These are phyloP conservation scores for Mamestra brassicae DNA, from an alignment of 2,888 invertebrate genomes.

Conservation along the genomic window DNA sequence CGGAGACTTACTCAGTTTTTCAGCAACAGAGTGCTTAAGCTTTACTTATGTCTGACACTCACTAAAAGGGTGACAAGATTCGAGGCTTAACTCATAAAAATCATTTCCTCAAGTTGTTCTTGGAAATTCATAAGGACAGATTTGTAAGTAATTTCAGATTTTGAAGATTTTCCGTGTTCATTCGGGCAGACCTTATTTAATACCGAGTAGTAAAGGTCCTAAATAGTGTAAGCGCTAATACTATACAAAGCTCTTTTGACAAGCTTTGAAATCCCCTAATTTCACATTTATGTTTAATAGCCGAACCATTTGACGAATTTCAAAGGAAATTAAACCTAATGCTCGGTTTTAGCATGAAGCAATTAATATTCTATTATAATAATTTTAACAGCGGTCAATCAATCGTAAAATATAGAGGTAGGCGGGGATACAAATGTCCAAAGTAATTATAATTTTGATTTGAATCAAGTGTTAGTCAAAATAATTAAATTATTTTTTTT, in stretches of 20 bases:
- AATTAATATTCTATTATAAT: neutral
- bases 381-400: neutral
- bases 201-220: neutral
- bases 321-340: constrained; percentile 6
- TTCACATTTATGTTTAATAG: constrained; percentile 24
- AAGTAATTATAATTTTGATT: neutral
- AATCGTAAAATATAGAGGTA: neutral
- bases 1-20: neutral
- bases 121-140: neutral
- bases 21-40: neutral
- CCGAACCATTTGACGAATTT: constrained; percentile 17
- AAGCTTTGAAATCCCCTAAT: constrained; percentile 17
- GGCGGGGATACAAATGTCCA: neutral
- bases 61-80: constrained; percentile 3
- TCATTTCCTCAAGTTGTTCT: neutral
- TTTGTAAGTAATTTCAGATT: neutral
- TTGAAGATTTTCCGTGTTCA: neutral
- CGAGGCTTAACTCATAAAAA: neutral
- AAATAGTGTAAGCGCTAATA: constrained; percentile 12
- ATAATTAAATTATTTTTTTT: neutral
- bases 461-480: neutral
- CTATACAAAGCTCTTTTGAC: constrained; percentile 9
- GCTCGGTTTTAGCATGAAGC: neutral
- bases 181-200: neutral
- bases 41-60: neutral